Evolutionary conservation across 1,140 invertebrate species (phyloP), one percentile per base, ranked within the genome.

Genomic region (Phymorhynchus buccinoides): DNA sequence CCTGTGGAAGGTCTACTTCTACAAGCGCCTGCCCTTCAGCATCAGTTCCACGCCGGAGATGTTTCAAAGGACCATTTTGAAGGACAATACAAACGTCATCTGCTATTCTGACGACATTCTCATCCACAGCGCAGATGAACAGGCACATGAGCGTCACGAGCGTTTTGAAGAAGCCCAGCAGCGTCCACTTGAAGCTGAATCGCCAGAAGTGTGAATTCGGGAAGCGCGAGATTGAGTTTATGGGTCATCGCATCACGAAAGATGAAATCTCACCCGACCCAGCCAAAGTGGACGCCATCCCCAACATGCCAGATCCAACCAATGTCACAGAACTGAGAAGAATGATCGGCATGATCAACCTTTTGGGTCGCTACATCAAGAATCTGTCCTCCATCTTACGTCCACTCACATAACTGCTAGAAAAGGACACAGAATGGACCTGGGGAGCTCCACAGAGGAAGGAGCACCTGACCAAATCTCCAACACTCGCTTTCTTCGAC

Each of bases 221-320:
- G 56, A 62, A 62, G 75, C 39, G 27, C 37, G 41, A 71, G 4
- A n/a, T n/a, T n/a, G n/a, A n/a, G n/a, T 89, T 87, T 78, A 79
- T 90, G 18, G 90, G 90, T 22, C 86, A 90, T 68, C 35, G 68
- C 16, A 88, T 93, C 18, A 86, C 22, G 18, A 44, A 41, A 3
- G 71, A 91, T 14, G 89, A 87, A 9, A 84, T 90, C 16, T 42
- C 42, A 32, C 84, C 89, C 0, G 85, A 90, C 81, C 85, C 85
- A 37, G 81, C 35, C 32, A 84, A 84, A 56, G 39, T 66, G 32
- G 80, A 56, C 6, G 82, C 82, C 7, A 84, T 84, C 39, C 16
- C 18, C 12, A 32, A 41, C 9, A 62, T 84, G 35, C 35, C 41
- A 18, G 52, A 41, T 27, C 66, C 62, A n/a, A 73, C 62, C 22